Evolutionary conservation across 2,888 invertebrate species (phyloP), one percentile per base, ranked within the genome.

Genomic region (Hemithea aestivaria): DNA sequence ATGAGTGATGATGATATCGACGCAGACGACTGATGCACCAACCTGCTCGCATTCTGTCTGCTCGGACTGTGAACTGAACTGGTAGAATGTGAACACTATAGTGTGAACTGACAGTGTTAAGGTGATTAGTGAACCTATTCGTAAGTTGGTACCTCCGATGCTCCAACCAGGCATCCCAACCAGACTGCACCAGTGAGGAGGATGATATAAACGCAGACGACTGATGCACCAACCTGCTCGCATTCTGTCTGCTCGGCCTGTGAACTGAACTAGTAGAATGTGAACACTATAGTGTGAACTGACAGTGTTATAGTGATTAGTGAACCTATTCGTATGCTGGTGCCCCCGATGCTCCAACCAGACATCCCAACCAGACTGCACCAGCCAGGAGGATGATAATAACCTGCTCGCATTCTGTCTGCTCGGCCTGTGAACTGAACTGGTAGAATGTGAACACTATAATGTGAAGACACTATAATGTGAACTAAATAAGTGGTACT

Each of bases 171-270:
- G 87, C 89, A 0, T 88, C 90, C 6, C 93, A 97, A 58, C 91
- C 93, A 0, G 94, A 96, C 67, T 90, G 91, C 45, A 96, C 96
- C 6, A 95, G 95, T 50, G 96, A 95, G 46, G 96, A 95, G 52
- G 93, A 88, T 5, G 88, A 88, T 1, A 58, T 70, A 1, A 77
- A 87, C 26, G 72, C 71, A 48, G 83, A 85, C 44, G 87, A 87
- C 77, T 88, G 88, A 88, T 88, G 88, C 56, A 75, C 85, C 56
- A 84, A 79, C 71, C 50, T 87, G 47, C 79, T 88, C 59, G 84
- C 87, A 43, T 72, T 83, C 53, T 87, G 87, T 50, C 64, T 88
- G 45, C 67, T 88, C 30, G 87, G 88, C 42, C 66, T 83, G 43
- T 87, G 65, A 75, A 41, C 38, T 42, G 16, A 16, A 27, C 50